These are phyloP conservation scores for Bombus waltoni DNA, from an alignment of 1,140 invertebrate genomes.

Conservation along the genomic window DNA sequence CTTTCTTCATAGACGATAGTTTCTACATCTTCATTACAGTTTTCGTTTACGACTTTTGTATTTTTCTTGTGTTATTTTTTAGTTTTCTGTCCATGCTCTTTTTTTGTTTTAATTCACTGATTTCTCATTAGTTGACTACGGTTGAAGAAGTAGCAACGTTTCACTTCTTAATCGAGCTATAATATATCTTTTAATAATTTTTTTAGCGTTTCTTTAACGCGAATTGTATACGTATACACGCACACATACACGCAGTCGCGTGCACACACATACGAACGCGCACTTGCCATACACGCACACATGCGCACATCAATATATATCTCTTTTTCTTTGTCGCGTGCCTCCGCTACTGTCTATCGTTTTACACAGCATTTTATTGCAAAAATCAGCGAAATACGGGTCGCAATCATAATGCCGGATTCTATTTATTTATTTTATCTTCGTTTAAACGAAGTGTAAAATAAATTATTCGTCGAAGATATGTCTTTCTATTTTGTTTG, in stretches of 20 bases:
- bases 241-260: not conserved
- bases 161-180: constrained; percentile 46
- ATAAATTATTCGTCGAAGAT: constrained; percentile 43
- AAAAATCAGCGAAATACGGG: constrained; percentile 61
- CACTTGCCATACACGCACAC: constrained; percentile 4
- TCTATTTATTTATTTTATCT: not conserved
- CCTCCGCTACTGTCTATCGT: constrained; percentile 42
- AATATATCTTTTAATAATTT: constrained; percentile 6
- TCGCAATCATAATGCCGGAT: constrained; percentile 49
- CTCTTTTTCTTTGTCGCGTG: constrained; percentile 11
- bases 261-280: not conserved
- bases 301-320: constrained; percentile 23
- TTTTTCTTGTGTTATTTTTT: constrained; percentile 16
- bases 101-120: not conserved
- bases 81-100: constrained; percentile 1
- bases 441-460: constrained; percentile 32
- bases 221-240: not conserved
- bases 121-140: constrained; percentile 27
- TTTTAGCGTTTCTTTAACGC: constrained; percentile 44
- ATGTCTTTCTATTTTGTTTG: constrained; percentile 33
- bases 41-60: constrained; percentile 25
- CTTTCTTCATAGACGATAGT: constrained; percentile 21
- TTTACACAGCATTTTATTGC: constrained; percentile 63
- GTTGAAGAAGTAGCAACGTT: constrained; percentile 49
- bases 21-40: constrained; percentile 45